These are phyloP conservation scores for Oreamnos americanus DNA, from an alignment of 2,113 vertebrate genomes.

Conservation along the genomic window DNA sequence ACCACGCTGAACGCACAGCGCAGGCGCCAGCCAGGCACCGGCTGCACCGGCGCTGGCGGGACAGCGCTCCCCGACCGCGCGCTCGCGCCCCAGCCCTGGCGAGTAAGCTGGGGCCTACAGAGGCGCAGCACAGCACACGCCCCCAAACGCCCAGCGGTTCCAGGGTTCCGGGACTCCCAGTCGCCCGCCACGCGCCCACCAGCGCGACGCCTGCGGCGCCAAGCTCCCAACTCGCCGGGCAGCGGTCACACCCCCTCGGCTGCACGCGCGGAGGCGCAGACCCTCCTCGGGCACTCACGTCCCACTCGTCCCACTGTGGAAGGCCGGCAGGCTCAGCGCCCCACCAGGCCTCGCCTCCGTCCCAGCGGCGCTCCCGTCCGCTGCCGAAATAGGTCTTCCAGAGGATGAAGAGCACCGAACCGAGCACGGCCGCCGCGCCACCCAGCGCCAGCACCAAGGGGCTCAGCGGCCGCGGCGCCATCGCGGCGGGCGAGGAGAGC, in stretches of 20 bases:
- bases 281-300: constrained; percentile 12
- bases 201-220: not conserved
- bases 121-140: fast-evolving
- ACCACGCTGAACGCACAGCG: not conserved
- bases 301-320: constrained; percentile 66
- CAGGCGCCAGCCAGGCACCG: not conserved
- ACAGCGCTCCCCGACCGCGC: not conserved
- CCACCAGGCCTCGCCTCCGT: constrained; percentile 72
- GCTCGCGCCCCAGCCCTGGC: too few relatives aligned
- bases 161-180: fast-evolving
- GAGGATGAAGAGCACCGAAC: constrained; percentile 88
- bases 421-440: constrained; percentile 86
- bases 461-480: constrained; percentile 60
- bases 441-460: constrained; percentile 80
- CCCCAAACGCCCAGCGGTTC: fast-evolving
- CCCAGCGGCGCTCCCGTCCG: constrained; percentile 76
- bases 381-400: constrained; percentile 84
- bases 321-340: constrained; percentile 59
- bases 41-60: not conserved
- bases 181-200: not conserved
- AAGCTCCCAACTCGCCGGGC: too few relatives aligned
- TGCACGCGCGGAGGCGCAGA: not conserved
- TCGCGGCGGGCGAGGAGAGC: not conserved
- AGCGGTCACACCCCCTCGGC: not conserved
- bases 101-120: not conserved